Evolutionary conservation across 2,113 vertebrate species (phyloP), one percentile per base, ranked within the genome.

Genomic region (Crypturellus undulatus): DNA sequence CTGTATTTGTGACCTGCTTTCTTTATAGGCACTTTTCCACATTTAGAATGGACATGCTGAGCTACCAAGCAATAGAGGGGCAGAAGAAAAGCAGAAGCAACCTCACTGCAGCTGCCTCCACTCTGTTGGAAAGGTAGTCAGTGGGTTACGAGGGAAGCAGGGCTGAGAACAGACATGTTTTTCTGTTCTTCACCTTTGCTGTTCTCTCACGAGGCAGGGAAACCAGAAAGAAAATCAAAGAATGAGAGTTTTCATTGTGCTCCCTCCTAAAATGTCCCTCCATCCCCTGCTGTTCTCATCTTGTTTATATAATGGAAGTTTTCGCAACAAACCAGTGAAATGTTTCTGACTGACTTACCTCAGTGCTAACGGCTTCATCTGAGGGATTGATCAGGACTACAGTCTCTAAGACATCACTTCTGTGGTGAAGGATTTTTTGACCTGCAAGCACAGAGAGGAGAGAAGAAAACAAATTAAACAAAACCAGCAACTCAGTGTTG

Each of bases 341-440:
- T 49, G 73, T 70, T 92, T 93, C 78, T 42, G 26, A 69, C 34
- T 40, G 28, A 51, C 96, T 96, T 96, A 99, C 99, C 98, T 99
- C 99, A 3, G 99, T 99, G 86, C 99, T 99, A 94, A 99, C 99
- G 3, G 99, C 99, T 96, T 99, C 99, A 95, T 99, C 99, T 49
- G 99, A 99, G 84, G 99, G 99, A 95, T 99, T 99, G 96, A 99
- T 99, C 28, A 99, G 98, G 83, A 99, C 99, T 63, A 99, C 99
- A 1, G 99, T 99, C 97, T 99, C 99, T 97, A 99, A 97, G 76
- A 99, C 94, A 91, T 98, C 99, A 96, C 99, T 99, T 97, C 99
- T 98, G 92, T 99, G 99, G 95, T 99, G 99, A 97, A 99, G 99
- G 96, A 99, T 99, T 96, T 99, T 99, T 97, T 99, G 99, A 81